These are phyloP conservation scores for Rhabditophanes sp. DNA, from an alignment of 2,888 invertebrate genomes.

Conservation along the genomic window DNA sequence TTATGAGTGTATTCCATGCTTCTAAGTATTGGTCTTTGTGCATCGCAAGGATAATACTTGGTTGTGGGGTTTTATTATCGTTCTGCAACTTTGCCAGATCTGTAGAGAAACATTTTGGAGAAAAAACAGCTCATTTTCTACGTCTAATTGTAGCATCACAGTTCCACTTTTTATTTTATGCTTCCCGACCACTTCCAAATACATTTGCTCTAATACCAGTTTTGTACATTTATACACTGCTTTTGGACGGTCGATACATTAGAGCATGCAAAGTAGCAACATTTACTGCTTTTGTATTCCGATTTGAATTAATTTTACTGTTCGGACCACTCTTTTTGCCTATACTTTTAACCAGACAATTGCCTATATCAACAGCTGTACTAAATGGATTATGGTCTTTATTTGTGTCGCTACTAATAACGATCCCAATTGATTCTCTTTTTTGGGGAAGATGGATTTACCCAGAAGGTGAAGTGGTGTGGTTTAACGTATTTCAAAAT, in stretches of 20 bases:
- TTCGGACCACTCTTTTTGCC: constrained; percentile 62
- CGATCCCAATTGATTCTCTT: constrained; percentile 69
- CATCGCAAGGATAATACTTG: constrained; percentile 64
- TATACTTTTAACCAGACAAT: constrained; percentile 59
- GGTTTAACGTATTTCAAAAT: constrained; percentile 82
- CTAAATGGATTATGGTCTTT: constrained; percentile 44
- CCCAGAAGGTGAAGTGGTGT: constrained; percentile 94
- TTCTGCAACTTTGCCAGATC: constrained; percentile 61
- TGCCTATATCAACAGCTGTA: constrained; percentile 51
- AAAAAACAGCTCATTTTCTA: constrained; percentile 52
- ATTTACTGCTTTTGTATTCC: constrained; percentile 24
- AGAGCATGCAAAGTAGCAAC: constrained; percentile 52
- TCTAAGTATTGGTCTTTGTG: too few relatives aligned
- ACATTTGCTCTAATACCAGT: constrained; percentile 78
- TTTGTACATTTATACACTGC: constrained; percentile 65
- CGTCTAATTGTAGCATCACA: constrained; percentile 63
- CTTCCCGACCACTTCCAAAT: constrained; percentile 82
- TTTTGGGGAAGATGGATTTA: constrained; percentile 76
- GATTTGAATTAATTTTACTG: constrained; percentile 70
- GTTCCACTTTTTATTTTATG: constrained; percentile 93
- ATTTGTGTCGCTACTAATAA: constrained; percentile 51
- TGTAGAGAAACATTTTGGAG: constrained; percentile 63
- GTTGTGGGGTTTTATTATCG: constrained; percentile 59
- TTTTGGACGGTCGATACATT: constrained; percentile 60
- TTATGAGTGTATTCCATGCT: constrained; percentile 56